A percentile compares a stretch with the other conserved stretches of the same genome.
Evolutionary conservation across 2,888 invertebrate species (phyloP).

Genomic region (Drosophila longiperda): DNA sequence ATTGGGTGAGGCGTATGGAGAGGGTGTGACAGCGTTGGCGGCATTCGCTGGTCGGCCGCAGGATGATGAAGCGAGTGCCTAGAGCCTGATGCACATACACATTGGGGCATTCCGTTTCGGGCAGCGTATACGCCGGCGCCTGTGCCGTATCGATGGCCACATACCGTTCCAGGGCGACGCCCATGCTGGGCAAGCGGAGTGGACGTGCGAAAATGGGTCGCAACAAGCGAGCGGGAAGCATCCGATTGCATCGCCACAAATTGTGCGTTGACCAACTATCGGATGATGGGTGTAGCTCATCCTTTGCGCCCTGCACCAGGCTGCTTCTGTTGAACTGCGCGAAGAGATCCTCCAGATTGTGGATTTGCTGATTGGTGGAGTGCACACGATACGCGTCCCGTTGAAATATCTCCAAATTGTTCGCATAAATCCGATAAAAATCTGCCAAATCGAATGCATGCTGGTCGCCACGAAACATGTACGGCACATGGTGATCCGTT

Average conservation of each 20-base stretch:
- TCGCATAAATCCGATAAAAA: constrained; percentile 87
- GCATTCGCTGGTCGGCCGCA: constrained; percentile 92
- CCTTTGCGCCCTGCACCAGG: background rate
- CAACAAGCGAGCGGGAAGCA: constrained; percentile 90
- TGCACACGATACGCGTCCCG: constrained; percentile 87
- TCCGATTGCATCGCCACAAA: constrained; percentile 90
- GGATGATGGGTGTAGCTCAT: background rate
- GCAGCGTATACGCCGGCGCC: constrained; percentile 89
- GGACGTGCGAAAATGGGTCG: constrained; percentile 91
- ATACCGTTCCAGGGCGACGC: constrained; percentile 91
- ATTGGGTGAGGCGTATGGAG: constrained; percentile 89
- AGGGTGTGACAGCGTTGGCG: constrained; percentile 89
- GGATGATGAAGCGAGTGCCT: constrained; percentile 90
- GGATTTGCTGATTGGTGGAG: constrained; percentile 82
- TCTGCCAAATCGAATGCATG: constrained; percentile 86
- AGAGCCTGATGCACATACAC: constrained; percentile 90
- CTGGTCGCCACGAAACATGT: constrained; percentile 88
- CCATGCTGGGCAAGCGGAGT: constrained; percentile 89
- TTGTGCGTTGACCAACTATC: constrained; percentile 67
- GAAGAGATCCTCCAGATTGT: constrained; percentile 84
- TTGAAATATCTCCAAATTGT: constrained; percentile 87
- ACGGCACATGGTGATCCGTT: constrained; percentile 84
- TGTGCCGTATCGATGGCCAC: constrained; percentile 90
- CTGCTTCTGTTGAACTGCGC: constrained; percentile 78
- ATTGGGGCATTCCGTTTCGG: constrained; percentile 93